Percentiles rank a stretch among this genome's conserved stretches.
Conservation (phyloP, 2,797 vertebrate genomes). For the Pseudopleuronectes americanus region DNA sequence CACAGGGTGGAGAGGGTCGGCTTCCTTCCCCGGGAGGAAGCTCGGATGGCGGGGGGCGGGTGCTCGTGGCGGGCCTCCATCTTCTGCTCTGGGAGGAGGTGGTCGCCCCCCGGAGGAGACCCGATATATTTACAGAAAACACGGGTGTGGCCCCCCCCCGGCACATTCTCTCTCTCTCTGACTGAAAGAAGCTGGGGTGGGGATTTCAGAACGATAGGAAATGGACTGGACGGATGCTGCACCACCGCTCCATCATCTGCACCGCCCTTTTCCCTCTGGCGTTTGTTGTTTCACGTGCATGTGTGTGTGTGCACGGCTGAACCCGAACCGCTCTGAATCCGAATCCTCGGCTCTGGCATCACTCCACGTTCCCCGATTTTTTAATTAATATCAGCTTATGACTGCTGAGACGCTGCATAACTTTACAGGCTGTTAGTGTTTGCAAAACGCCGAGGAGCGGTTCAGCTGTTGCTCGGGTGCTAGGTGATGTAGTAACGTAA, state of each 20-base stretch:
- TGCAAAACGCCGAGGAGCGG: background rate
- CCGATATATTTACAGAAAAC: conserved; percentile 63
- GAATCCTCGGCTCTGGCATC: background rate
- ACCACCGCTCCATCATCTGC: conserved; percentile 64
- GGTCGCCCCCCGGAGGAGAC: conserved; percentile 16
- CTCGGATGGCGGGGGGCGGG: conserved; percentile 8
- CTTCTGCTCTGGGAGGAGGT: conserved; percentile 30
- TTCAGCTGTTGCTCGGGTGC: background rate
- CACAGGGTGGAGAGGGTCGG: conserved; percentile 47
- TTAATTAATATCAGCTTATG: background rate
- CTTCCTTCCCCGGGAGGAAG: conserved; percentile 72
- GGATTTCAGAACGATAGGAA: conserved; percentile 55
- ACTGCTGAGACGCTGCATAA: background rate
- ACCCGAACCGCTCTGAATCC: background rate
- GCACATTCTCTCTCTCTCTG: conserved; percentile 36
- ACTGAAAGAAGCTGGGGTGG: conserved; percentile 38
- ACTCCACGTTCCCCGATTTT: background rate
- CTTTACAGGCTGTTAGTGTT: background rate
- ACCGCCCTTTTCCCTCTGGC: conserved; percentile 53
- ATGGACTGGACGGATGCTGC: conserved; percentile 44
- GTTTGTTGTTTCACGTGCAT: conserved; percentile 44
- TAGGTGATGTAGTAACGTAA: background rate
- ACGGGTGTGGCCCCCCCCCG: conserved; percentile 46
- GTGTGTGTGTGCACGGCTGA: conserved; percentile 21
- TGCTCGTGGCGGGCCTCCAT: conserved; percentile 8